Evolutionary conservation across 37 sponge, comb jelly and placozoan species (phyloP), one percentile per base, ranked within the genome.

Genomic region (Aplysina aerophoba): DNA sequence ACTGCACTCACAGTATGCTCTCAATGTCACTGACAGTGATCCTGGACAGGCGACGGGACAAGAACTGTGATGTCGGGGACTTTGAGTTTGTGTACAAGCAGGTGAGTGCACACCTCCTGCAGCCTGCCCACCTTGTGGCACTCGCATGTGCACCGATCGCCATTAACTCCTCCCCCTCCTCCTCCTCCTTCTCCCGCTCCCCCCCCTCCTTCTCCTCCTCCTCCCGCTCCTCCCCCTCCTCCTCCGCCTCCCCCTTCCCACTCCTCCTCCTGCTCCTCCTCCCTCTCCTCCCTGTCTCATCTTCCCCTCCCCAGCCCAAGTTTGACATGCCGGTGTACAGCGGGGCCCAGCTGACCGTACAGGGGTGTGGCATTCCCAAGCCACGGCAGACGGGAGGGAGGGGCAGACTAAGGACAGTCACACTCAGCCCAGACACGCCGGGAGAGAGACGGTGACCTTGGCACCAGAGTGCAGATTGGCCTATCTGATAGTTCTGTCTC

Each of bases 11-110:
- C 4, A 30, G 12, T 12, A 11, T 75, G 54, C 53, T 21, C 17
- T 17, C 14, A 75, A 41, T 75, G 41, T 40, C 34, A 17, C 35
- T 69, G 28, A 8, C 79, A 95, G 93, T 95, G 25, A 87, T 92
- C 37, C 24, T 95, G 36, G 96, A 95, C 67, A 65, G 91, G 4
- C 72, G 84, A 65, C 61, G 59, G 22, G 73, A 93, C 78, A 95
- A 88, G 73, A 61, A 78, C n/a, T 85, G 86, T 75, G 85, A 86
- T 34, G 92, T 77, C 66, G 96, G 96, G 13, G 22, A 57, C 13
- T 95, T 95, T 87, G 96, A 95, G 67, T 77, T 95, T 60, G 93
- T 85, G 0, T 92, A 87, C 80, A 92, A 88, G 66, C 93, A 93
- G 89, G 96, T 95, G 79, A 38, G 87, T 17, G 1, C 36, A 6